Evolutionary conservation across 92 coral and sea anemone genomes (phyloP), one percentile per base, ranked within the genome.

Genomic region (Bergia sp.): DNA sequence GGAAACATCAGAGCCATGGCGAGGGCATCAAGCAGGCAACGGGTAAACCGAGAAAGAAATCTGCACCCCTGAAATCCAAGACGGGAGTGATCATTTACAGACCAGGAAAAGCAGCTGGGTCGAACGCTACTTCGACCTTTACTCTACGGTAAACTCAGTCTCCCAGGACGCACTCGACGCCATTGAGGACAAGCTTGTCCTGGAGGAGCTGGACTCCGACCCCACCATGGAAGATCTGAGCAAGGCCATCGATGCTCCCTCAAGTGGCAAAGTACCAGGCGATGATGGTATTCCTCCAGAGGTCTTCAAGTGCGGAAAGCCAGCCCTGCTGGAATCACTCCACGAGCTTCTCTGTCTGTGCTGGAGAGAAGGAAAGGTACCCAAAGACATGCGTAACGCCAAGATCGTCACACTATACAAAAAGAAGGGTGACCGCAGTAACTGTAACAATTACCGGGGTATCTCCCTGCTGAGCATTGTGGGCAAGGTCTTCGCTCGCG

Each of bases 21-120:
- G 82, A 18, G 1, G 42, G 41, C 81, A n/a, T 83, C 53, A 47
- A 47, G 16, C 53, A 83, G 45, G 29, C 29, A 29, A 29, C 29
- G 29, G 29, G 0, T 29, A 29, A 29, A 29, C 29, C 29, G 29
- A 29, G 29, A 29, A 29, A 29, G 29, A 29, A 29, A 29, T 29
- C 29, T 29, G 29, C 29, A 29, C 29, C 29, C 29, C 29, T 29
- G 29, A 29, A 29, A 29, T 29, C 7, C 81, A 3, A 83, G 42
- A 45, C 15, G 74, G 5, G 80, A 79, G 15, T 5, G 1, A 10
- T 1, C 50, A 18, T 2, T 83, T 80, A 80, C 85, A 37, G 38
- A 80, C 85, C 18, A 37, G 85, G 65, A 37, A 39, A 47, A 80
- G 7, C 87, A 83, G 66, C 36, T 83, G 80, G 82, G 87, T 71